Conservation (phyloP, 2,888 invertebrate species). For the Cantharis nigra region DNA sequence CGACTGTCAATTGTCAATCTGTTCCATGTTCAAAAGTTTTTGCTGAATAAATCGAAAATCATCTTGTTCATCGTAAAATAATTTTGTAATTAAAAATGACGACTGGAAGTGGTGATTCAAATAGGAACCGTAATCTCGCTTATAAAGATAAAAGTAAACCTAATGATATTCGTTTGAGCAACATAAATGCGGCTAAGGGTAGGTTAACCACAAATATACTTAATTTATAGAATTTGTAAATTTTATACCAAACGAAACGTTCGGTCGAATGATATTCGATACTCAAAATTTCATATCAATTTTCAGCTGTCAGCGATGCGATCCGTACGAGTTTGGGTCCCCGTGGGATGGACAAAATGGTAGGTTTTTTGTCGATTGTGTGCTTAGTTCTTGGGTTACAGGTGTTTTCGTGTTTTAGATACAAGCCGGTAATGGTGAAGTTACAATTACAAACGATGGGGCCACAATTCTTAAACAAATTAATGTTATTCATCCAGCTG, state of each 20-base stretch:
- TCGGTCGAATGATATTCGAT: neutral
- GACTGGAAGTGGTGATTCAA: slow-evolving; percentile 56
- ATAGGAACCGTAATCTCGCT: slow-evolving; percentile 58
- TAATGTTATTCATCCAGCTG: slow-evolving; percentile 97
- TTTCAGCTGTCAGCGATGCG: slow-evolving; percentile 96
- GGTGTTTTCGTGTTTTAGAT: slow-evolving; percentile 65
- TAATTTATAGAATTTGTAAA: neutral
- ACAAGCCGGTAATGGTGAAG: slow-evolving; percentile 95
- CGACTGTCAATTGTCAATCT: neutral
- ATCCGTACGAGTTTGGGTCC: slow-evolving; percentile 98
- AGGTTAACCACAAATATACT: slow-evolving; percentile 36
- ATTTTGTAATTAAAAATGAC: slow-evolving; percentile 52
- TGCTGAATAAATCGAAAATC: neutral
- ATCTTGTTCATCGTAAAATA: neutral
- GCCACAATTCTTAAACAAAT: slow-evolving; percentile 99
- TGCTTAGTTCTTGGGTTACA: neutral
- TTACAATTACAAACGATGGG: slow-evolving; percentile 99
- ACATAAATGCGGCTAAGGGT: slow-evolving; percentile 99
- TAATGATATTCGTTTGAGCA: slow-evolving; percentile 89
- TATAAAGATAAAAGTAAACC: slow-evolving; percentile 95
- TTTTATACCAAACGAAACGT: neutral
- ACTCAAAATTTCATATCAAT: slow-evolving; percentile 32
- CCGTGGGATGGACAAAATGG: slow-evolving; percentile 99
- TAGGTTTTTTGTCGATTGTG: slow-evolving; percentile 51
- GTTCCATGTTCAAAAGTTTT: neutral